Percentiles rank a stretch among this genome's conserved stretches.
Conservation (phyloP, 2,113 vertebrate genomes). For the Lycaon pictus region DNA sequence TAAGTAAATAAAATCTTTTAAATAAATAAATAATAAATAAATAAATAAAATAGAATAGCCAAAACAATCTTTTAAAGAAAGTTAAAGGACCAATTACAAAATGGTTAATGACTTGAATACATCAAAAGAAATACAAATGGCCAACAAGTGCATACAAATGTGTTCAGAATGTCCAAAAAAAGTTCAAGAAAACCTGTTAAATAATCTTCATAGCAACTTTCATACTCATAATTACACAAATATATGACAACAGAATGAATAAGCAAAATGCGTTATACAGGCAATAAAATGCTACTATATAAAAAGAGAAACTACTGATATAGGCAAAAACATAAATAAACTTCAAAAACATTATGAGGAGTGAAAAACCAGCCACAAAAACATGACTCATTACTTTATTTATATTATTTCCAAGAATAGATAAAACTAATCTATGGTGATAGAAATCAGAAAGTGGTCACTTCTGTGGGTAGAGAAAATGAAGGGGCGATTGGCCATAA, state of each 20-base stretch:
- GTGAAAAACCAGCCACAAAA: not conserved
- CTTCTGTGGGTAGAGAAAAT: not conserved
- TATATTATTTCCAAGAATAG: not conserved
- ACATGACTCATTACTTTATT: constrained; percentile 14
- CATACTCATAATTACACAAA: not conserved
- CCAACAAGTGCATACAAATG: not conserved
- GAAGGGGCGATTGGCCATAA: not conserved
- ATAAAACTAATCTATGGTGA: not conserved
- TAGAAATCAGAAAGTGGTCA: not conserved
- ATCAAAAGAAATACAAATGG: constrained; percentile 16
- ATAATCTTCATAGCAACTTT: not conserved
- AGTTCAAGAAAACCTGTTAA: not conserved
- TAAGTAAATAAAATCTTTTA: no score
- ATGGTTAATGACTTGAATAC: not conserved
- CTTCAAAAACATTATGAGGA: not conserved
- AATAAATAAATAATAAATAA: no score
- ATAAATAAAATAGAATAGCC: not conserved
- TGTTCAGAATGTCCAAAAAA: not conserved
- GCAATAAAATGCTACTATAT: not conserved
- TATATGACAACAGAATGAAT: not conserved
- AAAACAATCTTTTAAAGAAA: not conserved
- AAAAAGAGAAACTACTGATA: not conserved
- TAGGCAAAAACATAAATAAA: not conserved
- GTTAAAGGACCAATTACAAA: not conserved
- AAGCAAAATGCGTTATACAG: not conserved